Conservation (phyloP, 2,113 vertebrate genomes). For the Tachycineta bicolor region DNA sequence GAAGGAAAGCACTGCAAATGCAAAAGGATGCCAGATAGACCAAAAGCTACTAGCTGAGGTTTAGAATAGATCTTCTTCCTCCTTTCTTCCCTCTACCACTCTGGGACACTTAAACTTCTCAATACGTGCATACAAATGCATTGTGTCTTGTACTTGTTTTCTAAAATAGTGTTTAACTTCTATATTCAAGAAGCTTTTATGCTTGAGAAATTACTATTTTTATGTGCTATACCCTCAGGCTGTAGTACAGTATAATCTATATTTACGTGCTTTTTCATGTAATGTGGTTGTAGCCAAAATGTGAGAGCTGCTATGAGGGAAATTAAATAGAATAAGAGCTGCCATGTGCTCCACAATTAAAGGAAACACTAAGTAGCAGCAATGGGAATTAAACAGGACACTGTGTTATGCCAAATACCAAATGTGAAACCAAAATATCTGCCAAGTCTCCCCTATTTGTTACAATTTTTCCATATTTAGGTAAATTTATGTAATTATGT, state of each 20-base stretch:
- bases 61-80: neutral
- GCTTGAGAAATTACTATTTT: slow-evolving; percentile 73
- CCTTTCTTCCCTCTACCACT: neutral
- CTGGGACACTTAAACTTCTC: neutral
- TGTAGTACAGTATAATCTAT: slow-evolving; percentile 67
- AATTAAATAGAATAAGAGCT: slow-evolving; percentile 78
- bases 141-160: slow-evolving; percentile 58
- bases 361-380: slow-evolving; percentile 86
- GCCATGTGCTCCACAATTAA: slow-evolving; percentile 83
- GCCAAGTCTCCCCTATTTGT: slow-evolving; percentile 81
- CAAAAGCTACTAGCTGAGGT: neutral
- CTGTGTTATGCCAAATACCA: slow-evolving; percentile 75
- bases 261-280: slow-evolving; percentile 61
- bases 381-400: slow-evolving; percentile 86
- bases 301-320: slow-evolving; percentile 66
- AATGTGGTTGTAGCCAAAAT: slow-evolving; percentile 63
- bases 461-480: slow-evolving; percentile 85
- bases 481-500: slow-evolving; percentile 79
- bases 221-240: slow-evolving; percentile 58
- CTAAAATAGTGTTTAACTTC: neutral
- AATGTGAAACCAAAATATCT: slow-evolving; percentile 84
- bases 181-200: slow-evolving; percentile 49
- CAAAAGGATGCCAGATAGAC: neutral
- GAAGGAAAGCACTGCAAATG: neutral
- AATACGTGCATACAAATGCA: neutral